Conservation (phyloP, 2,888 invertebrate species). For the Neoascia interrupta region DNA sequence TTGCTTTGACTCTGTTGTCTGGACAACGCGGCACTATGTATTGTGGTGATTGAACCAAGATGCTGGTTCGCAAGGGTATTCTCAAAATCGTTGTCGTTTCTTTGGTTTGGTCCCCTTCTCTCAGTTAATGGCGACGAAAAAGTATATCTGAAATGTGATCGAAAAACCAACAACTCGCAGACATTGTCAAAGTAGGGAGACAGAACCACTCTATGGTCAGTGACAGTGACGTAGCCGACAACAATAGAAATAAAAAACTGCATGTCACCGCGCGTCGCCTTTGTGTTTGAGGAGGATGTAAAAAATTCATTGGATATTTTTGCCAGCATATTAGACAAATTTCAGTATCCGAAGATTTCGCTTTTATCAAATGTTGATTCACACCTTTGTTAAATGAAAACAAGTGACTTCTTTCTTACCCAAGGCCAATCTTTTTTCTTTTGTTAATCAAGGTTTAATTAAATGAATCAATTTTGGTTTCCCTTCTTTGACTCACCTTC, state of each 20-base stretch:
- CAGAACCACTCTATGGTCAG: not conserved
- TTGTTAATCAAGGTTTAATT: too few species aligned
- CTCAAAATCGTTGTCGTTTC: constrained; percentile 24
- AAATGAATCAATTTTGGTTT: too few species aligned
- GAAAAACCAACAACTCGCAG: constrained; percentile 24
- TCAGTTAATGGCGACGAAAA: constrained; percentile 20
- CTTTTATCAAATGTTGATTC: too few species aligned
- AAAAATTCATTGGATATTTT: too few species aligned
- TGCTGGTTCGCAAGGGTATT: constrained; percentile 3
- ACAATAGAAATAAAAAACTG: not conserved
- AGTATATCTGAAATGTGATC: constrained; percentile 16
- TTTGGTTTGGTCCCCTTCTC: constrained; percentile 29
- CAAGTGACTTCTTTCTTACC: too few species aligned
- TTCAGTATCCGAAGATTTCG: too few species aligned
- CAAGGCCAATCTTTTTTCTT: too few species aligned
- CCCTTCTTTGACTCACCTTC: too few species aligned
- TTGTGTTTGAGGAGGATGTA: too few species aligned
- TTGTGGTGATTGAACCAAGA: constrained; percentile 42
- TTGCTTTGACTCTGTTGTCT: constrained; percentile 60
- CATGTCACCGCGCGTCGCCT: constrained; percentile 1
- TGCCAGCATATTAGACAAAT: too few species aligned
- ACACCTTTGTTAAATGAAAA: too few species aligned
- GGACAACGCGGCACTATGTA: constrained; percentile 50
- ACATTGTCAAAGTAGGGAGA: too few species aligned
- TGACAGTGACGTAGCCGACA: not conserved